phyloP scores from a whole-genome alignment of 2,888 invertebrate genomes.

The Cordilura impudica region DNA sequence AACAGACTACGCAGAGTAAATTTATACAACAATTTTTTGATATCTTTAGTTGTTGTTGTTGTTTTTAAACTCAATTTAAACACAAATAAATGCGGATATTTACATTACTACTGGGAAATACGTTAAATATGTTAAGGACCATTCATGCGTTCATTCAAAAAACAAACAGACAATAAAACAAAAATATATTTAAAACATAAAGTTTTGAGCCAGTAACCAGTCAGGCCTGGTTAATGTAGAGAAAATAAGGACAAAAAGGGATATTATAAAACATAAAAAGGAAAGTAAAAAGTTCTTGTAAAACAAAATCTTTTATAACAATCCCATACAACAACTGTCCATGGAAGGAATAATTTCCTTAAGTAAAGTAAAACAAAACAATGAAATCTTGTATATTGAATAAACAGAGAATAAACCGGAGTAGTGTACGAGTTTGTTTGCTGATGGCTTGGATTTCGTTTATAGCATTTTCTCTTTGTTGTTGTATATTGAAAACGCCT shows the following conservation, averaged over 20 bases:
- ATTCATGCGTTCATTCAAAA: constrained; percentile 12
- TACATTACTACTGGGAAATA: constrained; percentile 73
- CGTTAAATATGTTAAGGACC: constrained; percentile 64
- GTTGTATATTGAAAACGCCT: not conserved
- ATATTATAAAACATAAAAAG: not conserved
- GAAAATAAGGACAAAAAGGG: constrained; percentile 11
- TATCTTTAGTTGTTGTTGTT: not conserved
- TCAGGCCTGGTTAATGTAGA: constrained; percentile 48
- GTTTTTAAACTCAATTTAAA: constrained; percentile 67
- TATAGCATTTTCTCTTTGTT: not conserved
- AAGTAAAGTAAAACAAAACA: not conserved
- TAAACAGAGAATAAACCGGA: not conserved
- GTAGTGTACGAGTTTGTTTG: not conserved
- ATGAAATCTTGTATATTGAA: not conserved
- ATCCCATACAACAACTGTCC: not conserved
- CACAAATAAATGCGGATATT: constrained; percentile 74
- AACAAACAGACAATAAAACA: constrained; percentile 13
- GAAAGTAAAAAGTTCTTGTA: not conserved
- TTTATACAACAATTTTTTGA: constrained; percentile 44
- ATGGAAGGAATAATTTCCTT: not conserved
- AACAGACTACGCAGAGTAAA: constrained; percentile 29
- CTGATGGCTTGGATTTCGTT: not conserved
- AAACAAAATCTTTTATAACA: not conserved
- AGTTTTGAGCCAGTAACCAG: constrained; percentile 27
- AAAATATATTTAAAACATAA: constrained; percentile 26